Evolutionary conservation across 1,140 invertebrate genomes (phyloP), one percentile per base, ranked within the genome.

Genomic region (Phymastichus coffea): DNA sequence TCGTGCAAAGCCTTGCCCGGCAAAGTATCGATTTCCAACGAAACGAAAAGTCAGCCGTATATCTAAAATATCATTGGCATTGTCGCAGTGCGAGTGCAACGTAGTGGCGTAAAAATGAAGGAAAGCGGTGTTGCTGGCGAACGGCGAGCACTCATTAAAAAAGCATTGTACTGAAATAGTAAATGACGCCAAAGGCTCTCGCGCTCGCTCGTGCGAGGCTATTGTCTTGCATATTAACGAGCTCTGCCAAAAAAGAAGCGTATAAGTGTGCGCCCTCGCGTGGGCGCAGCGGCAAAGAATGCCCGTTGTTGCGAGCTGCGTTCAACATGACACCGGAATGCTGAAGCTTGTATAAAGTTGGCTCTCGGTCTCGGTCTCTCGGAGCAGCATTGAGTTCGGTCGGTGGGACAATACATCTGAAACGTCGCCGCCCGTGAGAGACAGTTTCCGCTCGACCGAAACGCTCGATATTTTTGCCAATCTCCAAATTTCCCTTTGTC

Each of bases 231-330:
- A 17, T n/a, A n/a, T 49, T 20, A 15, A 17, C 17, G 47, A 33
- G 15, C 47, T 15, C 19, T 49, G 47, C 47, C 47, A 49, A 49
- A 49, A 49, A 49, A 30, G n/a, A 20, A 43, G 20, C 12, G 28
- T 33, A 33, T 7, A 12, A 33, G 6, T 33, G 6, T 12, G 6
- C 28, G 28, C 28, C 6, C 28, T 33, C 28, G 28, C 28, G 28
- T 7, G 28, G 6, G 28, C 2, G 46, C 46, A 20, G 7, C 28
- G 15, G 19, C 2, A 20, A 49, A 28, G 30, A 48, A 15, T 48
- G 12, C 28, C 12, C 12, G 17, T 15, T 4, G 33, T 37, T 19
- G 14, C 1, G 9, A 25, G 9, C 9, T 23, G 17, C 2, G 25
- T n/a, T 47, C 44, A 25, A 28, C 46, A 26, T 30, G 46, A 48